Conservation (phyloP, 2,888 invertebrate species). For the Xestia sexstrigata region DNA sequence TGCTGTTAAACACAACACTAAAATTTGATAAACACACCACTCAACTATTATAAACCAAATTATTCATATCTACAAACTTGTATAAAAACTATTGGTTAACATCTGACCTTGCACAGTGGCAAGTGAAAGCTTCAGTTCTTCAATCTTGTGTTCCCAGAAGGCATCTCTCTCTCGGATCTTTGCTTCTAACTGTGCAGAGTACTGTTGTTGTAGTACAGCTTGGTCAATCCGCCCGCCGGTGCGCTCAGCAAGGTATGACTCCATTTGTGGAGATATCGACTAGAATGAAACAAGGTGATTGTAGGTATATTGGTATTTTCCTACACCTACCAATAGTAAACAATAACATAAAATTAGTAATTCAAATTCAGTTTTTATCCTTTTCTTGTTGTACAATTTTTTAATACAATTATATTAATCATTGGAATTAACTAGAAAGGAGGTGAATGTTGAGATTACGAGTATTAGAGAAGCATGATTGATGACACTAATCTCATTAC, state of each 20-base stretch:
- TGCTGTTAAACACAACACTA: background rate
- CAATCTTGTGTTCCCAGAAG: conserved; percentile 91
- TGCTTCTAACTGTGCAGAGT: conserved; percentile 90
- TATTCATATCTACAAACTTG: conserved; percentile 5
- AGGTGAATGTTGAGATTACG: no score
- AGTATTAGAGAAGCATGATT: background rate
- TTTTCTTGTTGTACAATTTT: background rate
- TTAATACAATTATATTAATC: background rate
- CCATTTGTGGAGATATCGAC: conserved; percentile 88
- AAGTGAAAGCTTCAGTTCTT: conserved; percentile 89
- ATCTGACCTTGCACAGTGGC: conserved; percentile 93
- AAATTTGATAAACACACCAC: background rate
- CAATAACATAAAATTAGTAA: background rate
- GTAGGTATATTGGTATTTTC: background rate
- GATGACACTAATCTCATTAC: background rate
- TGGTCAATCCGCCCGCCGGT: conserved; percentile 85
- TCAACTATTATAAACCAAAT: background rate
- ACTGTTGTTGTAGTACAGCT: conserved; percentile 89
- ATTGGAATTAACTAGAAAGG: background rate
- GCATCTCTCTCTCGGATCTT: conserved; percentile 91
- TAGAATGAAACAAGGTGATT: conserved; percentile 67
- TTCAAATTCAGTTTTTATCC: background rate
- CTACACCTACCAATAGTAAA: no score
- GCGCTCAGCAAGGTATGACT: conserved; percentile 85
- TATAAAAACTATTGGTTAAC: conserved; percentile 30